Evolutionary conservation across 2,888 invertebrate species (phyloP), one percentile per base, ranked within the genome.

Genomic region (Thumatha senex): DNA sequence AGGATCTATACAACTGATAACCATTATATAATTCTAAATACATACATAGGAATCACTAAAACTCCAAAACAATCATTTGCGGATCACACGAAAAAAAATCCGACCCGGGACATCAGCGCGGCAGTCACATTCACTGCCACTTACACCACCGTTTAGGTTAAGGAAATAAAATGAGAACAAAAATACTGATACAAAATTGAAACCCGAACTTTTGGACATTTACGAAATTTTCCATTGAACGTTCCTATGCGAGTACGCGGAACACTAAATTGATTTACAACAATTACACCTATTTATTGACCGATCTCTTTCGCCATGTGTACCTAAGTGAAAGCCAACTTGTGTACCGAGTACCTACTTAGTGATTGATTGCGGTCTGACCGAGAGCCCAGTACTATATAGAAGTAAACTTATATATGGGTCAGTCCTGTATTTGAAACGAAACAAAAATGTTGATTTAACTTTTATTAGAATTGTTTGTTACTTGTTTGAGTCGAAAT

Each of bases 331-430:
- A 74, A 68, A 73, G 67, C 61, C 40, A 54, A 54, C 48, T 56
- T 57, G 53, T 67, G 70, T 67, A 58, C 48, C 15, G 29, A 50
- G 52, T 24, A 24, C 48, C 35, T 34, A n/a, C 40, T 13, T n/a
- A 7, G 59, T 73, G 73, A 75, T 73, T 74, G 76, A 72, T 68
- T 54, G 61, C 44, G 62, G 59, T 45, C 33, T 12, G 45, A 31
- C 49, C 40, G 38, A 42, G 35, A 15, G 15, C 50, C 24, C 40
- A 40, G 48, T 24, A 45, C 31, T 43, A 56, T 50, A 50, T 63
- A 58, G 3, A 4, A 24, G 18, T 24, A 24, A 5, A 24, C 5
- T 42, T 54, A 51, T 51, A 52, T 63, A 40, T 48, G 29, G 18
- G 13, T 34, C 13, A 44, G 13, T n/a, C 39, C 47, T 40, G 30